These are phyloP conservation scores for Maniola jurtina DNA, from an alignment of 1,140 invertebrate species.

Conservation along the genomic window DNA sequence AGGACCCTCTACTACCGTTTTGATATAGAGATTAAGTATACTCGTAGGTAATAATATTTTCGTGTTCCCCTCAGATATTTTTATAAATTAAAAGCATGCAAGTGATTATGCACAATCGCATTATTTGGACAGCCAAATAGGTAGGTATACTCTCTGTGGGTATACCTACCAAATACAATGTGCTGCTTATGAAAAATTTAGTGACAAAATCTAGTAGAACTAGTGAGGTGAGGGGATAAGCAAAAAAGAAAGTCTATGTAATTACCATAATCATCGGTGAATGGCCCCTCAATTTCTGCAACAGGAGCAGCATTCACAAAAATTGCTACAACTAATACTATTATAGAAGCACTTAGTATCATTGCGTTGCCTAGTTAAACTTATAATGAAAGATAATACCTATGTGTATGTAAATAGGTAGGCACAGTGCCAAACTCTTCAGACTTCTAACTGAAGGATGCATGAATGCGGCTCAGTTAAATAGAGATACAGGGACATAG, in stretches of 20 bases:
- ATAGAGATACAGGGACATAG: slow-evolving; percentile 28
- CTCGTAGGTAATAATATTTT: no score
- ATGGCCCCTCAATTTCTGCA: not conserved
- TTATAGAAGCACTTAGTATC: slow-evolving; percentile 10
- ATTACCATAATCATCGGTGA: not conserved
- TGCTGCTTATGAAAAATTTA: no score
- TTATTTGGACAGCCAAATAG: no score
- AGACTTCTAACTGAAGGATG: not conserved
- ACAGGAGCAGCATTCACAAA: slow-evolving; percentile 27
- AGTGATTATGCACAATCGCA: no score
- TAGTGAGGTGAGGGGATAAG: not conserved
- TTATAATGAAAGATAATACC: not conserved
- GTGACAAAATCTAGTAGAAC: no score
- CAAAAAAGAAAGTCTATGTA: not conserved
- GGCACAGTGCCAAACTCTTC: not conserved
- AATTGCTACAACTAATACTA: slow-evolving; percentile 18
- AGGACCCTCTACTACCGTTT: no score
- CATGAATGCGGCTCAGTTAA: slow-evolving; percentile 22
- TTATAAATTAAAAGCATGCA: no score
- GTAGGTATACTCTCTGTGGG: no score
- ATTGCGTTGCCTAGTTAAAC: not conserved
- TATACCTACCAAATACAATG: no score
- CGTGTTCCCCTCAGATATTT: no score
- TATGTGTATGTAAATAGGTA: not conserved
- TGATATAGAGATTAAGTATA: no score